Evolutionary conservation across 2,797 vertebrate species (phyloP).

Genomic region (Gymnothorax reevesii): DNA sequence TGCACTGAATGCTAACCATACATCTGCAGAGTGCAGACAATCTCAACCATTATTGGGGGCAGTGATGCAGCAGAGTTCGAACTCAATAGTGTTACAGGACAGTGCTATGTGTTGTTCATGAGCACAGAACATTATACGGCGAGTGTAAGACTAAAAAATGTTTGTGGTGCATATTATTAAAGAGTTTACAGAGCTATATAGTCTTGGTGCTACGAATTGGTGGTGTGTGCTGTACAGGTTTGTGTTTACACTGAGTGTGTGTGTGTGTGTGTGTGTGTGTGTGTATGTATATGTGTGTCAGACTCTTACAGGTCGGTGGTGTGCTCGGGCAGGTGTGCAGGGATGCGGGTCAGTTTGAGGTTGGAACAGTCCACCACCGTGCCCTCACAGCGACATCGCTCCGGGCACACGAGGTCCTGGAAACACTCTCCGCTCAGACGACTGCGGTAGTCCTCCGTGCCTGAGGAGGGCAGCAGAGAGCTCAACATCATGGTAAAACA

Average conservation of each 20-base stretch:
- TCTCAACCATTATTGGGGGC: background rate
- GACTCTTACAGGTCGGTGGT: slow-evolving; percentile 90
- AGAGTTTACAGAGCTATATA: no score
- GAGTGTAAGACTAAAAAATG: no score
- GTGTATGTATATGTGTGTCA: background rate
- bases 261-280: background rate
- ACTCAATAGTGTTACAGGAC: no score
- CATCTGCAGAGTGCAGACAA: background rate
- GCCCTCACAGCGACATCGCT: slow-evolving; percentile 93
- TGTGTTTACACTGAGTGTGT: background rate
- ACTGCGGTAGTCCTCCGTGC: slow-evolving; percentile 91
- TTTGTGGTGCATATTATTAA: no score
- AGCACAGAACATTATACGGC: no score
- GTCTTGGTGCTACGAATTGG: no score
- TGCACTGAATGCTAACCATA: background rate
- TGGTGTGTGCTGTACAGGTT: background rate
- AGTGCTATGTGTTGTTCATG: no score
- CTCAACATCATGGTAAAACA: background rate
- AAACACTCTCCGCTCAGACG: slow-evolving; percentile 90
- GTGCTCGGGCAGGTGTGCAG: slow-evolving; percentile 88
- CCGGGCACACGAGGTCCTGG: slow-evolving; percentile 92
- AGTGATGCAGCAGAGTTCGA: no score
- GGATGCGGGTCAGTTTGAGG: slow-evolving; percentile 86
- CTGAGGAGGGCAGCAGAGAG: slow-evolving; percentile 58
- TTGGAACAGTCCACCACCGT: slow-evolving; percentile 96